These are phyloP conservation scores for Chiloscyllium plagiosum DNA, from an alignment of 2,113 vertebrate genomes.

Conservation along the genomic window DNA sequence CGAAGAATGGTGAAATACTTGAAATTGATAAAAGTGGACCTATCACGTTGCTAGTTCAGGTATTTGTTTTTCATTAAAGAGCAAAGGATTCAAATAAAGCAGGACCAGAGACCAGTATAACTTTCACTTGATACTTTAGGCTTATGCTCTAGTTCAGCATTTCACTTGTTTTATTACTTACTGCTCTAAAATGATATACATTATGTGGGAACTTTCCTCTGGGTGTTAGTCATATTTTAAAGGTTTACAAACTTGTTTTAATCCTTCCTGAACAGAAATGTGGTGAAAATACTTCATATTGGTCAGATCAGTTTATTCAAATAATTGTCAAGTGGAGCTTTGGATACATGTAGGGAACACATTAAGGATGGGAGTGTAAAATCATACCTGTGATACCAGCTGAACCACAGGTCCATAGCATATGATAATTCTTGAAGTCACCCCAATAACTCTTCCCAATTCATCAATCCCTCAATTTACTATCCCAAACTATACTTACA, in stretches of 20 bases:
- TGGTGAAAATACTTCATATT: background rate
- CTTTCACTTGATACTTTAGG: background rate
- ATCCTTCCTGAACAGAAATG: background rate
- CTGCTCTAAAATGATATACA: background rate
- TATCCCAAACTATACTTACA: no score
- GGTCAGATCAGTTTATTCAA: background rate
- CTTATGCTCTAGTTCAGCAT: background rate
- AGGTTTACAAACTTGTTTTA: background rate
- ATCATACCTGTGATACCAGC: background rate
- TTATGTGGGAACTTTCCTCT: background rate
- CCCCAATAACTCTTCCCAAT: no score
- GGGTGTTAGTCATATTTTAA: background rate
- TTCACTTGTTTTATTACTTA: background rate
- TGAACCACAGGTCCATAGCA: no score
- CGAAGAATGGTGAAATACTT: slow-evolving; percentile 93
- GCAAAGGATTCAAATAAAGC: background rate
- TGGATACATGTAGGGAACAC: background rate
- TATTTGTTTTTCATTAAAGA: slow-evolving; percentile 41
- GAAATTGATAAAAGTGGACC: slow-evolving; percentile 94
- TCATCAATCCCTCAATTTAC: no score
- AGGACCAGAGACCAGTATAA: background rate
- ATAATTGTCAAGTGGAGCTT: background rate
- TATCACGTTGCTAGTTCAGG: slow-evolving; percentile 86
- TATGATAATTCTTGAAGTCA: no score
- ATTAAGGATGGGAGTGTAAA: background rate